These are phyloP conservation scores for Drepanosiphum platanoidis DNA, from an alignment of 2,888 invertebrate genomes.

Conservation along the genomic window DNA sequence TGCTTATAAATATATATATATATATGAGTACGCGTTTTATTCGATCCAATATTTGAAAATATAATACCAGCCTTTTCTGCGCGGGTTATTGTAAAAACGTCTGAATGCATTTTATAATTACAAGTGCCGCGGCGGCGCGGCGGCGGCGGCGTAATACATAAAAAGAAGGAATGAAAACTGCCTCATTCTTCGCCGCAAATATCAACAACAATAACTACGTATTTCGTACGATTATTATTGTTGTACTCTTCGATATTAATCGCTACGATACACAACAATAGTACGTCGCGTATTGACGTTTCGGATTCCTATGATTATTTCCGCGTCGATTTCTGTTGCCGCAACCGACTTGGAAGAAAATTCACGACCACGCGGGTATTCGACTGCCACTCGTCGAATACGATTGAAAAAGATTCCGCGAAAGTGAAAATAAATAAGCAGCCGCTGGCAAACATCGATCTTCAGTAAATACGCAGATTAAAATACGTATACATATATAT, in stretches of 20 bases:
- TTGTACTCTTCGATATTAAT: background rate
- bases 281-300: too few species aligned
- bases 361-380: background rate
- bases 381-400: background rate
- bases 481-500: too few species aligned
- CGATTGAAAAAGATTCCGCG: background rate
- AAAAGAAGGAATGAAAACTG: background rate
- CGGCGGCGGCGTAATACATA: background rate
- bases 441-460: too few species aligned
- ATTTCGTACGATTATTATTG: background rate
- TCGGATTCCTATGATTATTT: too few species aligned
- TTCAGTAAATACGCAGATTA: too few species aligned
- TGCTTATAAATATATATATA: too few species aligned
- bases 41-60: conserved; percentile 22
- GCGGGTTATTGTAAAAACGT: conserved; percentile 17
- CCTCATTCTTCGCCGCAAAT: background rate
- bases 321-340: background rate
- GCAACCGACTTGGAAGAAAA: background rate
- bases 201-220: background rate
- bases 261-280: too few species aligned
- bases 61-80: conserved; percentile 21
- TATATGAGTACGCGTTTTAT: conserved; percentile 2
- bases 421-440: too few species aligned
- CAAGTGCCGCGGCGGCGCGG: background rate
- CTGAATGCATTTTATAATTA: conserved; percentile 7